Percentiles rank a stretch among this genome's conserved stretches.
Evolutionary conservation across 2,888 invertebrate species (phyloP).

Genomic region (Sphinx pinastri): DNA sequence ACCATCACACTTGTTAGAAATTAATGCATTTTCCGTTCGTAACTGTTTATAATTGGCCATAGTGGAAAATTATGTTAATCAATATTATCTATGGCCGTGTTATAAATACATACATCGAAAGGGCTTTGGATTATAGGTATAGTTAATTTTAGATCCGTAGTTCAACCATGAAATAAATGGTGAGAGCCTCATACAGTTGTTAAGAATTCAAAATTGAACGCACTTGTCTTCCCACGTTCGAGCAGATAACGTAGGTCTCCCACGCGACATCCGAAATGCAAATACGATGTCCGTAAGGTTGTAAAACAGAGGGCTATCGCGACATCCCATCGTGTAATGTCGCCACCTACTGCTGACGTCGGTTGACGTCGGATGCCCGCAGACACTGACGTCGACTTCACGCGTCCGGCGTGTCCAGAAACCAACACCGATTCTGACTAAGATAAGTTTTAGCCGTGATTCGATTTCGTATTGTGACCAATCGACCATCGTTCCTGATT

Average conservation of each 20-base stretch:
- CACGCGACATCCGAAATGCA: conserved; percentile 64
- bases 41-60: conserved; percentile 16
- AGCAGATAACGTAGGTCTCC: conserved; percentile 53
- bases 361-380: conserved; percentile 39
- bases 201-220: conserved; percentile 34
- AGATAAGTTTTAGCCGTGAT: conserved; percentile 65
- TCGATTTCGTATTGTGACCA: conserved; percentile 62
- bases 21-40: background rate
- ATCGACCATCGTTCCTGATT: conserved; percentile 45
- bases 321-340: conserved; percentile 52
- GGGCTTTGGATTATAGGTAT: background rate
- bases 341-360: conserved; percentile 49
- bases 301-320: conserved; percentile 67
- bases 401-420: conserved; percentile 34
- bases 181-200: background rate
- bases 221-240: conserved; percentile 47
- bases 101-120: background rate
- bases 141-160: no score
- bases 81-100: conserved; percentile 6
- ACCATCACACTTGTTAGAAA: conserved; percentile 19
- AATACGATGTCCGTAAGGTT: conserved; percentile 64
- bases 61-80: conserved; percentile 19
- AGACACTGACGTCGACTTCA: conserved; percentile 3
- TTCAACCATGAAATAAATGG: background rate
- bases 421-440: conserved; percentile 68